Evolutionary conservation across 2,113 vertebrate species (phyloP).

Genomic region (Phylloscopus trochilus): DNA sequence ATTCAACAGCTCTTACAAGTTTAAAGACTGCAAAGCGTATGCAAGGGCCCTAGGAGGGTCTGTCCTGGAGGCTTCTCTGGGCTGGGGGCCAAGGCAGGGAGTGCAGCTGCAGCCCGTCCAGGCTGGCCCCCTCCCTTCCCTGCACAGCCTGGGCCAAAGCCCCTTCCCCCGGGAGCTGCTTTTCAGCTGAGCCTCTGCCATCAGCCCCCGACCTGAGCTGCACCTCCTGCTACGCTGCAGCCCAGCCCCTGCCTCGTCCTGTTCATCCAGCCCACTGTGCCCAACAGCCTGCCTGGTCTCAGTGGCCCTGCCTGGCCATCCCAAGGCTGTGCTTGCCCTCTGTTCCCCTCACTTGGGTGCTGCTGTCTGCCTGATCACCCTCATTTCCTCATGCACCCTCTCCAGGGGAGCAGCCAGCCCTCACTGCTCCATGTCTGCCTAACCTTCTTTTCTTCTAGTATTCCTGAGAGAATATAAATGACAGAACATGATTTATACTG

Average conservation of each 20-base stretch:
- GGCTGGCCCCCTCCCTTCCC: neutral
- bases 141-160: neutral
- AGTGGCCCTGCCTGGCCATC: accelerated
- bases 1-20: neutral
- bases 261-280: too few relatives aligned
- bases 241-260: neutral
- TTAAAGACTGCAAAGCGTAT: neutral
- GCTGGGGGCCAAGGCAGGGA: neutral
- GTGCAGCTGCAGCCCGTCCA: neutral
- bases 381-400: neutral
- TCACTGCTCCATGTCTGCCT: neutral
- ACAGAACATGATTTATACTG: neutral
- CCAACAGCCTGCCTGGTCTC: neutral
- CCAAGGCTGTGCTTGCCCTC: neutral
- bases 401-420: neutral
- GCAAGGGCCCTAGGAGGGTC: neutral
- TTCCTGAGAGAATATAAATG: neutral
- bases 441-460: neutral
- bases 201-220: neutral
- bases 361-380: accelerated
- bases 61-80: neutral
- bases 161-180: neutral
- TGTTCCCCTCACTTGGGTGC: neutral
- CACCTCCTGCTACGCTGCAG: neutral
- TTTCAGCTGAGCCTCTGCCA: neutral